A percentile compares a stretch with the other conserved stretches of the same genome.
phyloP scores from a whole-genome alignment of 2,888 invertebrate species.

The Nephrotoma appendiculata region DNA sequence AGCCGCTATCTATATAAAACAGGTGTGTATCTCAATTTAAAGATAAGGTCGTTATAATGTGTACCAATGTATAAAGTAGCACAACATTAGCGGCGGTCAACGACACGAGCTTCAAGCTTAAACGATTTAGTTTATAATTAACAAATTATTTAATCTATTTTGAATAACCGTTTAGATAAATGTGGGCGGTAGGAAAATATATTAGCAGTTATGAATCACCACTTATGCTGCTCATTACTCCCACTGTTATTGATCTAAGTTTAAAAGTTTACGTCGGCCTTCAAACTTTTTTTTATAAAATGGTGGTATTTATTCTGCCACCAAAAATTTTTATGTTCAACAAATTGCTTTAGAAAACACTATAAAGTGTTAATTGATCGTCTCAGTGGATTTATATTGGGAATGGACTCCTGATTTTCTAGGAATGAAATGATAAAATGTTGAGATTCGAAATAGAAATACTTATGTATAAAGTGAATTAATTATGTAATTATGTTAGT shows the following conservation, averaged over 20 bases:
- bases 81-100: background rate
- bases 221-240: background rate
- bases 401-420: too few relatives aligned
- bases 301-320: too few relatives aligned
- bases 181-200: background rate
- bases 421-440: too few relatives aligned
- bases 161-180: background rate
- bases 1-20: background rate
- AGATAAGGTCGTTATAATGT: background rate
- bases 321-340: too few relatives aligned
- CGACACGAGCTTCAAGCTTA: background rate
- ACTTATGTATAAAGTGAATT: too few relatives aligned
- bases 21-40: background rate
- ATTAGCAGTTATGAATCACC: background rate
- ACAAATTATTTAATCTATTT: background rate
- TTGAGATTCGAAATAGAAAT: too few relatives aligned
- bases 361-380: too few relatives aligned
- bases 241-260: background rate
- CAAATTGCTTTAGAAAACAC: too few relatives aligned
- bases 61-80: background rate
- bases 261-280: background rate
- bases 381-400: too few relatives aligned
- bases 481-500: too few relatives aligned
- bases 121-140: background rate
- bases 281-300: background rate